phyloP scores from a whole-genome alignment of 2,888 invertebrate genomes.

The Drosophila kanekoi region DNA sequence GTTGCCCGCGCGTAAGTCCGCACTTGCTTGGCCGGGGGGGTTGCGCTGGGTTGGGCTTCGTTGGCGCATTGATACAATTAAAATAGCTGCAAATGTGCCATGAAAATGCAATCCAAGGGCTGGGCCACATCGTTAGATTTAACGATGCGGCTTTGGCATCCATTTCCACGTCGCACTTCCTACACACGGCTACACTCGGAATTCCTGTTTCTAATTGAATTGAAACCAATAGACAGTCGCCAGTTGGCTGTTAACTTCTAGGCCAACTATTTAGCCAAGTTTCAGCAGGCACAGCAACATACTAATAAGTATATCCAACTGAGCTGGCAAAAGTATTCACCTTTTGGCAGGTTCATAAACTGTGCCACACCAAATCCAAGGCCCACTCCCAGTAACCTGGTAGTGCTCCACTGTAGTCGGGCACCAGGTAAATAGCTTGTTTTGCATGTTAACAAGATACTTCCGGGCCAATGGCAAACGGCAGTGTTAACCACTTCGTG shows the following conservation, averaged over 20 bases:
- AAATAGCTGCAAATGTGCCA: constrained; percentile 74
- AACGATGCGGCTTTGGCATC: constrained; percentile 64
- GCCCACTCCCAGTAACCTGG: background rate
- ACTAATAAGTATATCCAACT: constrained; percentile 14
- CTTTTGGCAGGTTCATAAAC: constrained; percentile 57
- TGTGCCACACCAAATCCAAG: background rate
- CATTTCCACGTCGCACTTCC: background rate
- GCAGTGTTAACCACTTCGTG: constrained; percentile 52
- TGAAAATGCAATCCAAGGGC: constrained; percentile 74
- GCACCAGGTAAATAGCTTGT: constrained; percentile 72
- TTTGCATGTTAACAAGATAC: constrained; percentile 83
- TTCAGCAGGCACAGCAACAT: background rate
- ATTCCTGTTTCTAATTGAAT: constrained; percentile 59
- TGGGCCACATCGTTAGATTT: constrained; percentile 76
- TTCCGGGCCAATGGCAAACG: constrained; percentile 72
- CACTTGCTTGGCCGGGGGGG: background rate
- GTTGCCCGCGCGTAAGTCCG: constrained; percentile 39
- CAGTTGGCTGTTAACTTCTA: constrained; percentile 17
- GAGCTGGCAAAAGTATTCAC: constrained; percentile 35
- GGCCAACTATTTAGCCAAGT: constrained; percentile 34
- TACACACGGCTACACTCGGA: constrained; percentile 4
- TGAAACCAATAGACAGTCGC: constrained; percentile 41
- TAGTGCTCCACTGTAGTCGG: background rate
- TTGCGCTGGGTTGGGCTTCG: constrained; percentile 20
- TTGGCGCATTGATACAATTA: constrained; percentile 70